Evolutionary conservation across 2,797 vertebrate genomes (phyloP), one percentile per base, ranked within the genome.

Genomic region (Premnoplex brunnescens): DNA sequence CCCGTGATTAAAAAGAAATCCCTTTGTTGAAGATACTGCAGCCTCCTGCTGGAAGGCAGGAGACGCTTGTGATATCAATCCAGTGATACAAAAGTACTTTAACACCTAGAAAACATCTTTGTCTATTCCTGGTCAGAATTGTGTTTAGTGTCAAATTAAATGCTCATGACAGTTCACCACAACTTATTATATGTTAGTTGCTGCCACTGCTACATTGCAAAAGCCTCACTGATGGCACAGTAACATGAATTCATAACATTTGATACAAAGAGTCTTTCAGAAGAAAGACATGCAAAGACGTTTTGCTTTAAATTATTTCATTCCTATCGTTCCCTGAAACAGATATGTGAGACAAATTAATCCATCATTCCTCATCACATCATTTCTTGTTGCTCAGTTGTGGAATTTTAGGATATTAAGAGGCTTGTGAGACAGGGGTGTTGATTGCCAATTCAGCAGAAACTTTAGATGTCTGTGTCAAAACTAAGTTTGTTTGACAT

Each of bases 181-280:
- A 98, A 98, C 98, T 99, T 99, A 98, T 99, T 99, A 98, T 98
- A 98, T 98, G 98, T 98, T 98, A 99, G 98, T 98, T 97, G 96
- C 98, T 98, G 98, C 98, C 96, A 96, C 98, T 98, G 98, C 97
- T 98, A 97, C 98, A 95, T 97, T 97, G 98, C 97, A 97, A 85
- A 98, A 98, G 97, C 98, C 95, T 94, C 82, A n/a, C 66, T 95
- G 95, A 95, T 97, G 97, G 96, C 89, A 74, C 92, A 85, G 91
- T 68, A 91, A n/a, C 62, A 62, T 77, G 95, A 97, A 97, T 97
- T 98, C 95, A 94, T 96, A 95, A 93, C 94, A 51, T 93, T 84
- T 93, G 88, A 94, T 97, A 97, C 95, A 97, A 97, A 97, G 97
- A 96, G 78, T 91, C 97, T 97, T 98, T 97, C 95, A 97, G 95